Evolutionary conservation across 2,797 vertebrate species (phyloP).

Genomic region (Macroramphosus scolopax): DNA sequence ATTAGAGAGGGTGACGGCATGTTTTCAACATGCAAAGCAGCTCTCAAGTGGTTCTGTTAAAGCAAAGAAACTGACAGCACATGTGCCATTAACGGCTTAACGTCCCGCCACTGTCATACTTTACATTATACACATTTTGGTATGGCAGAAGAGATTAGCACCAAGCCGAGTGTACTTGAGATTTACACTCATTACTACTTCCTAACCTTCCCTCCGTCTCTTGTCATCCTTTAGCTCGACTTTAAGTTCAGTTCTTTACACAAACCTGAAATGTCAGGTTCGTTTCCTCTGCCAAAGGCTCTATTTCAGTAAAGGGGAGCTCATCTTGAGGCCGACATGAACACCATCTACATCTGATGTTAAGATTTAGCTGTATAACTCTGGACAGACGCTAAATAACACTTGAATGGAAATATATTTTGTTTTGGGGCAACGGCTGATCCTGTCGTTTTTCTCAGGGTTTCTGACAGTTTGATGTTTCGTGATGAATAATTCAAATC

Average conservation of each 20-base stretch:
- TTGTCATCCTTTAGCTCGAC: constrained; percentile 8
- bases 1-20: constrained; percentile 14
- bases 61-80: constrained; percentile 12
- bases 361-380: too few relatives aligned
- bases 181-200: constrained; percentile 19
- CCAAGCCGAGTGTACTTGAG: constrained; percentile 14
- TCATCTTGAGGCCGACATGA: too few relatives aligned
- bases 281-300: constrained; percentile 18
- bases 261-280: constrained; percentile 6
- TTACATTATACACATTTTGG: constrained; percentile 15
- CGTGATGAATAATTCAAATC: too few relatives aligned
- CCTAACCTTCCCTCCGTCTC: neutral
- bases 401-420: too few relatives aligned
- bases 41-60: constrained; percentile 15
- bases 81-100: constrained; percentile 19
- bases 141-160: constrained; percentile 15
- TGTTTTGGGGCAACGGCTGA: too few relatives aligned
- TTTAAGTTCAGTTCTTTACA: constrained; percentile 10
- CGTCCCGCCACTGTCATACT: constrained; percentile 10
- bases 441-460: too few relatives aligned
- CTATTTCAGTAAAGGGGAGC: constrained; percentile 8
- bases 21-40: constrained; percentile 27
- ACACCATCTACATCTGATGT: too few relatives aligned
- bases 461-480: too few relatives aligned
- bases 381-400: too few relatives aligned